These are phyloP conservation scores for Agraylea sexmaculata DNA, from an alignment of 1,140 invertebrate species.

Conservation along the genomic window DNA sequence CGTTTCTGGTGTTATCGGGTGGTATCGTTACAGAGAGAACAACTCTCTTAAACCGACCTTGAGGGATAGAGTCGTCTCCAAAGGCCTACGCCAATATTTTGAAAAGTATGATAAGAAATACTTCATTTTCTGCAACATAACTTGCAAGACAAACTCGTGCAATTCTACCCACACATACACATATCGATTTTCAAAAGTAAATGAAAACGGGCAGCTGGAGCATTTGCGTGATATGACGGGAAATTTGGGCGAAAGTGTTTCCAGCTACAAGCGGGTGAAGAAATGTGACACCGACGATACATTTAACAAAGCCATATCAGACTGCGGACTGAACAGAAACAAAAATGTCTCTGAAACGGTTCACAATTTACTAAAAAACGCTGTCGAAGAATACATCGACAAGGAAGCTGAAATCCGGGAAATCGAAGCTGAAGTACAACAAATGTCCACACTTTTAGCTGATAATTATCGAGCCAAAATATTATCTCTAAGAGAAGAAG, in stretches of 20 bases:
- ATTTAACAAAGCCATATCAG: conserved; percentile 17
- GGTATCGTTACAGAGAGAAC: conserved; percentile 48
- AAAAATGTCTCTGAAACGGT: conserved; percentile 25
- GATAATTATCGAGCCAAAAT: conserved; percentile 24
- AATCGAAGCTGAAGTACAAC: conserved; percentile 33
- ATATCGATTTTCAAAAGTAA: conserved; percentile 41
- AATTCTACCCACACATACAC: conserved; percentile 45
- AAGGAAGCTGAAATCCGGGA: conserved; percentile 33
- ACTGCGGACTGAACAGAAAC: conserved; percentile 5
- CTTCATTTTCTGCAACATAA: conserved; percentile 43
- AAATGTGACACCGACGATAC: conserved; percentile 32
- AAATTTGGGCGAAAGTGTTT: conserved; percentile 36
- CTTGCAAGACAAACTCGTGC: conserved; percentile 29
- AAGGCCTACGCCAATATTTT: conserved; percentile 43
- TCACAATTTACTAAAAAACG: conserved; percentile 28
- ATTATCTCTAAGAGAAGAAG: neutral
- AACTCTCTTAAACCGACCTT: conserved; percentile 38
- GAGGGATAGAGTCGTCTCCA: conserved; percentile 45
- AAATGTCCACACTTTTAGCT: conserved; percentile 32
- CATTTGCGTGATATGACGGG: conserved; percentile 35
- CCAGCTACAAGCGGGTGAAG: conserved; percentile 28
- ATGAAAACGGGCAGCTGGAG: conserved; percentile 35
- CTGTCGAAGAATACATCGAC: conserved; percentile 32
- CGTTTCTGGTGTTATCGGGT: conserved; percentile 45
- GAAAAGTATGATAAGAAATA: conserved; percentile 33